Percentiles rank a stretch among this genome's conserved stretches.
Evolutionary conservation across 2,113 vertebrate species (phyloP).

Genomic region (Zosterops borbonicus): DNA sequence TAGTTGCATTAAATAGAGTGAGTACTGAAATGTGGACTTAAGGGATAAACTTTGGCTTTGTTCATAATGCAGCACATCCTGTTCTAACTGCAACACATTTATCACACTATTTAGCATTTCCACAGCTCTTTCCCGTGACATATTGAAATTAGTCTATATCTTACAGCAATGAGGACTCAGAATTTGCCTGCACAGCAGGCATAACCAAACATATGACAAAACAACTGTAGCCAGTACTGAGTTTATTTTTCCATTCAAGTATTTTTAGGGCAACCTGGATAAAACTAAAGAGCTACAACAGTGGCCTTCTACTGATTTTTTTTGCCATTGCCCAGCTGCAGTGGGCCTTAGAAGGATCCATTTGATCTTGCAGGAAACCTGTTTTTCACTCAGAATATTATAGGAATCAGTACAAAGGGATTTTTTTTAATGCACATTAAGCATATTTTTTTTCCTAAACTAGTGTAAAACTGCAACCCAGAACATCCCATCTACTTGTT

Average conservation of each 20-base stretch:
- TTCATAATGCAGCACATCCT: not conserved
- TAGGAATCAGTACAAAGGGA: not conserved
- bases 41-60: not conserved
- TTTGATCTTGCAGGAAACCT: not conserved
- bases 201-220: not conserved
- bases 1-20: rapidly evolving
- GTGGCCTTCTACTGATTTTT: not conserved
- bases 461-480: not conserved
- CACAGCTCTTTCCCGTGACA: not conserved
- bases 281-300: not conserved
- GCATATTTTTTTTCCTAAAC: not conserved
- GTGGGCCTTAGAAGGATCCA: not conserved
- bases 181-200: not conserved
- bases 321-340: not conserved
- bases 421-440: not conserved
- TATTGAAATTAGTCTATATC: not conserved
- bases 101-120: not conserved
- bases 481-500: not conserved
- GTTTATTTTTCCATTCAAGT: not conserved
- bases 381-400: not conserved
- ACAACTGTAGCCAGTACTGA: not conserved
- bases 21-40: not conserved
- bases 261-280: not conserved
- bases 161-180: not conserved
- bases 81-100: not conserved